A percentile compares a stretch with the other conserved stretches of the same genome.
phyloP scores from a whole-genome alignment of 2,797 vertebrate genomes.

The Serranus cabrilla region DNA sequence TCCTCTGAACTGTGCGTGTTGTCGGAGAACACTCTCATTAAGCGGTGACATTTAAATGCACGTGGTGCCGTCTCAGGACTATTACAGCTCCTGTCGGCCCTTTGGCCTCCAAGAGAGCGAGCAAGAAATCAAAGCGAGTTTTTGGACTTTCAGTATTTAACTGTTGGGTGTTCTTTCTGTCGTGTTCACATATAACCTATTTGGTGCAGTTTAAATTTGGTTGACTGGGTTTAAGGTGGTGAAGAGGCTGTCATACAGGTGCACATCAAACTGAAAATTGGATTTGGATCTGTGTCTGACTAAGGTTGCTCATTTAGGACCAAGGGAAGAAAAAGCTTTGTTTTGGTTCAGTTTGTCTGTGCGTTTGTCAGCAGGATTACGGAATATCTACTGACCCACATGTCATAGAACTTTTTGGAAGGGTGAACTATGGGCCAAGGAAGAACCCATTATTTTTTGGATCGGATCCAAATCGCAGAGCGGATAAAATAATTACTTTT shows the following conservation, averaged over 20 bases:
- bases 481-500: too few relatives aligned
- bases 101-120: constrained; percentile 23
- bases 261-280: neutral
- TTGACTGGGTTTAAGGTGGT: neutral
- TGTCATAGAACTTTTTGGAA: too few relatives aligned
- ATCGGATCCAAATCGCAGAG: too few relatives aligned
- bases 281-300: neutral
- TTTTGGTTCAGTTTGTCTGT: too few relatives aligned
- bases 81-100: constrained; percentile 11
- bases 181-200: neutral
- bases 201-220: constrained; percentile 1
- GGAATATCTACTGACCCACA: too few relatives aligned
- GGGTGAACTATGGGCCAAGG: too few relatives aligned
- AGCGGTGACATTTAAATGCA: constrained; percentile 55
- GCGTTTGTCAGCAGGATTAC: too few relatives aligned
- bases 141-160: constrained; percentile 32
- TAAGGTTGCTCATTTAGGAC: neutral
- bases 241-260: neutral
- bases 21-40: constrained; percentile 29
- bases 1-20: constrained; percentile 37
- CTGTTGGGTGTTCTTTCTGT: neutral
- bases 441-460: too few relatives aligned
- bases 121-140: constrained; percentile 22
- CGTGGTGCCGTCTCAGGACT: constrained; percentile 11
- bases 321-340: neutral